Evolutionary conservation across 2,797 vertebrate species (phyloP), one percentile per base, ranked within the genome.

Genomic region (Falco naumanni): DNA sequence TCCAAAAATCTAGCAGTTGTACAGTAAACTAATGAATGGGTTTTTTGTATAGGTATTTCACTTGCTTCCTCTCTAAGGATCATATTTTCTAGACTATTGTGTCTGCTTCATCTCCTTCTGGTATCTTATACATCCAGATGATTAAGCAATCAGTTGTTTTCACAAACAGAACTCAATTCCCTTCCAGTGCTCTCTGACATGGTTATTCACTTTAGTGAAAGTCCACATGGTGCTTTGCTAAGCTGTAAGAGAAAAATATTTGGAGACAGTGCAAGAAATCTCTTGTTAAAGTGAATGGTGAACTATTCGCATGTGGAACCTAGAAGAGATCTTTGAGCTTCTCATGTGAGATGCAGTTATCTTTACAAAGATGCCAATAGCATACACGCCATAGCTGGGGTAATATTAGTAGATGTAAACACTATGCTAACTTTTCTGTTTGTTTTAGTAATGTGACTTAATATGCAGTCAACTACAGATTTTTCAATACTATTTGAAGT

Each of bases 1-100:
- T 87, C 28, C 13, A 69, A 43, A 91, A 78, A 45, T 13, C 37
- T 83, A 74, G 12, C 26, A 43, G 9, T 31, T 94, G 15, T 26
- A 45, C 2, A 54, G 13, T 59, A 70, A 81, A 61, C 2, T 69
- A 86, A 69, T 37, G 2, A 70, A 21, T 41, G 3, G 0, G 0
- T 0, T 7, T 75, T 94, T 85, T 79, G n/a, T 34, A 25, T 70
- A 16, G 20, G 3, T 81, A 6, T 82, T 89, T 72, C 28, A n/a
- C 13, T 88, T 48, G 7, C 66, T 75, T 87, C 24, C 22, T 37
- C 19, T 61, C 19, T 50, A 61, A 79, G 43, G 31, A 59, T 72
- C 9, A 18, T 47, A 21, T 71, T 75, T 92, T 63, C 29, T 54
- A 6, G 10, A 68, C 9, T 8, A 10, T 43, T 87, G 26, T 45